phyloP scores from a whole-genome alignment of 2,113 vertebrate genomes.

The Muscicapa adusta region DNA sequence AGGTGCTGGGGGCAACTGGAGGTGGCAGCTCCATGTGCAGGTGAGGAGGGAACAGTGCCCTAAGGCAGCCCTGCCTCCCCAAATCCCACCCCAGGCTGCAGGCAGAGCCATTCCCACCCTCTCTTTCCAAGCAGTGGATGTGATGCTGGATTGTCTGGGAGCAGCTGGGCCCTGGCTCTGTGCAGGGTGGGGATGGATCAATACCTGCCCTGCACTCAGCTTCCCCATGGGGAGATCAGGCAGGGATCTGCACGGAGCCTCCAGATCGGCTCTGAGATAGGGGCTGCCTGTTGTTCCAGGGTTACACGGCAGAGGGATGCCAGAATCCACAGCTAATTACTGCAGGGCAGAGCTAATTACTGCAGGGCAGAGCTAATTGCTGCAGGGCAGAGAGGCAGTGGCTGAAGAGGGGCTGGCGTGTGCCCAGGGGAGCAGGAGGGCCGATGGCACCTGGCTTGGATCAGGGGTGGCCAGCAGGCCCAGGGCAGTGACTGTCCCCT shows the following conservation, averaged over 20 bases:
- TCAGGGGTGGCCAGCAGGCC: neutral
- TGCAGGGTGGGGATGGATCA: neutral
- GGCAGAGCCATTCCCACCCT: neutral
- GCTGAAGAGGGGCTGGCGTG: neutral
- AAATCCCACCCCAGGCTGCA: neutral
- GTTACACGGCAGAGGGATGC: neutral
- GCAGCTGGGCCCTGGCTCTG: neutral
- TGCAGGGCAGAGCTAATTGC: neutral
- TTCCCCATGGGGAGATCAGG: rapidly evolving
- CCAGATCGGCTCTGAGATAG: neutral
- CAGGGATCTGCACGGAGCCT: neutral
- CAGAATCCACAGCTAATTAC: neutral
- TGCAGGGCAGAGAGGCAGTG: neutral
- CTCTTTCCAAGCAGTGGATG: neutral
- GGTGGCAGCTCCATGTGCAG: rapidly evolving
- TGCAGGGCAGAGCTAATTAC: neutral
- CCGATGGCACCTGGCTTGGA: neutral
- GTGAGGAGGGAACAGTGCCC: neutral
- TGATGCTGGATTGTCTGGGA: neutral
- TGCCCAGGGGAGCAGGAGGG: neutral
- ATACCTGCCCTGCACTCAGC: neutral
- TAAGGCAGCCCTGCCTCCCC: neutral
- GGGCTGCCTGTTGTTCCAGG: neutral
- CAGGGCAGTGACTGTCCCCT: neutral
- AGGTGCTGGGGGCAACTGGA: neutral